Evolutionary conservation across 2,797 vertebrate genomes (phyloP).

Genomic region (Helarctos malayanus): DNA sequence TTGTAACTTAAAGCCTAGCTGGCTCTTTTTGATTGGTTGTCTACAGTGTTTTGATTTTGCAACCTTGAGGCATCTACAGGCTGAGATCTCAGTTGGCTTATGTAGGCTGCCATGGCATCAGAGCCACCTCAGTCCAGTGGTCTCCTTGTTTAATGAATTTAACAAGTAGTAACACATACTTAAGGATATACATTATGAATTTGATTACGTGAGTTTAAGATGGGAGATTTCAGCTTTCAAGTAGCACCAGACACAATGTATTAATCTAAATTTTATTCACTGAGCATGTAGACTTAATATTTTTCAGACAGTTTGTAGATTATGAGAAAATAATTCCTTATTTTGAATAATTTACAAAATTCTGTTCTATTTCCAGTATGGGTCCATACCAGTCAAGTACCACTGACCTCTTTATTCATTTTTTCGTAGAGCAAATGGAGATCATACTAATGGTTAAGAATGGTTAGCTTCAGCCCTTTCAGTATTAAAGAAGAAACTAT

Average conservation of each 20-base stretch:
- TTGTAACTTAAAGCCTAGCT: background rate
- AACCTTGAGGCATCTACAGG: background rate
- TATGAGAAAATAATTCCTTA: slow-evolving; percentile 38
- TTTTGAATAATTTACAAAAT: background rate
- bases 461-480: background rate
- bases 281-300: background rate
- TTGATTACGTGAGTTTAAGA: slow-evolving; percentile 25
- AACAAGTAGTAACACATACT: background rate
- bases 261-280: slow-evolving; percentile 4
- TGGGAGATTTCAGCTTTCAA: background rate
- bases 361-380: background rate
- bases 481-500: background rate
- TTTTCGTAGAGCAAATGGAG: background rate
- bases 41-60: background rate
- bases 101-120: background rate
- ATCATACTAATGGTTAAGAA: background rate
- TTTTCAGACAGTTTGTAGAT: background rate
- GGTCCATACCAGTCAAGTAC: background rate
- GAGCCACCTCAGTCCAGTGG: background rate
- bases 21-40: background rate
- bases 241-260: background rate
- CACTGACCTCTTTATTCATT: background rate
- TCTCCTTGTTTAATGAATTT: background rate
- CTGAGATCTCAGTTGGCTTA: background rate
- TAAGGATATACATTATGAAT: background rate